A percentile compares a stretch with the other conserved stretches of the same genome.
Evolutionary conservation across 2,113 vertebrate species (phyloP).

Genomic region (Passer domesticus): DNA sequence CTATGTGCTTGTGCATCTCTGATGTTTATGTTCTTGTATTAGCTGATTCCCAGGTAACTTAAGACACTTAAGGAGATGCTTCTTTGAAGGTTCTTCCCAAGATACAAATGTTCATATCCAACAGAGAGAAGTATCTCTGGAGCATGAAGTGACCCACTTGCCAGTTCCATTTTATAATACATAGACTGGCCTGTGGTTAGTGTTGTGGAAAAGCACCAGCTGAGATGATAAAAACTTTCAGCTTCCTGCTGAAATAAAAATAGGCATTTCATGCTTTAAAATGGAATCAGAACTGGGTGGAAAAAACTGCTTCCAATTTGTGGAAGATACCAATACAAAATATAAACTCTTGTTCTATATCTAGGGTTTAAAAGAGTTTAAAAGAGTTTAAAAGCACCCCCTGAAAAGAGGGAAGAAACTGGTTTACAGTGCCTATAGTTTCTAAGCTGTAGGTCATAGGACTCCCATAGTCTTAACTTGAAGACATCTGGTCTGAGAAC

Average conservation of each 20-base stretch:
- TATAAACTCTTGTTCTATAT: not conserved
- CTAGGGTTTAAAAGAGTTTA: too few relatives aligned
- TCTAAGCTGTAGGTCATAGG: not conserved
- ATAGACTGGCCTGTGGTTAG: not conserved
- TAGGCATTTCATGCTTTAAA: not conserved
- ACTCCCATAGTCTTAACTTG: rapidly evolving
- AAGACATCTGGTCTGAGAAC: not conserved
- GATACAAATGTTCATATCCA: not conserved
- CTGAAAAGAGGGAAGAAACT: not conserved
- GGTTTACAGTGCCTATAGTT: not conserved
- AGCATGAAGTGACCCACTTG: not conserved
- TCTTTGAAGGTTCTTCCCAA: not conserved
- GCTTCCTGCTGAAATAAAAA: not conserved
- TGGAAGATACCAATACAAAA: not conserved
- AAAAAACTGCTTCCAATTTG: not conserved
- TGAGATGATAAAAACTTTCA: not conserved
- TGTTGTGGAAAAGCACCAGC: not conserved
- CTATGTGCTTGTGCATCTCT: not conserved
- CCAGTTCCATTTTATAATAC: not conserved
- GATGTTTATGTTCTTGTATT: not conserved
- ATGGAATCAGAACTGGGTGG: not conserved
- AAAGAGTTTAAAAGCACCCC: not conserved
- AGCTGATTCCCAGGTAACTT: not conserved
- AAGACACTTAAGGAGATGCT: not conserved
- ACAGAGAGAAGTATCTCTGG: not conserved